phyloP scores from a whole-genome alignment of 2,888 invertebrate species.

The Norana najaformis region DNA sequence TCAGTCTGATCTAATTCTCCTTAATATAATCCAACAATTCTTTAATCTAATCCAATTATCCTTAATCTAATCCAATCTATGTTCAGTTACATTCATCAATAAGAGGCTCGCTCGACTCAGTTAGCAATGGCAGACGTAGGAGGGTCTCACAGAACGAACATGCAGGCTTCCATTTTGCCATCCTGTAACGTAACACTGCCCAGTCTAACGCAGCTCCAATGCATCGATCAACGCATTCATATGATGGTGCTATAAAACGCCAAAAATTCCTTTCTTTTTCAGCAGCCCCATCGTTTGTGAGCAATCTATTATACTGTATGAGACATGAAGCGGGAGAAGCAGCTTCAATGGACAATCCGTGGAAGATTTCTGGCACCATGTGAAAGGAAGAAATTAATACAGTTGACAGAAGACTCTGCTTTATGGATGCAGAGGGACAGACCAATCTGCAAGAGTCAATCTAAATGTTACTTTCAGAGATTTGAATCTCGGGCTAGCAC shows the following conservation, averaged over 20 bases:
- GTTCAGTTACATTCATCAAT: not conserved
- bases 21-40: not conserved
- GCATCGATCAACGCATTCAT: not conserved
- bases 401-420: too few relatives aligned
- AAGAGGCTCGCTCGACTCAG: not conserved
- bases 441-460: not conserved
- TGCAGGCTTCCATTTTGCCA: not conserved
- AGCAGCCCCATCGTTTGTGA: not conserved
- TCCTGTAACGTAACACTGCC: not conserved
- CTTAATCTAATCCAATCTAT: not conserved
- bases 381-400: not conserved
- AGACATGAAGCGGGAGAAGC: not conserved
- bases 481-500: too few relatives aligned
- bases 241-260: not conserved
- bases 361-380: not conserved
- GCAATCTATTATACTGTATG: not conserved
- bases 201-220: not conserved
- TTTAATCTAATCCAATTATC: too few relatives aligned
- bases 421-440: too few relatives aligned
- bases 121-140: not conserved
- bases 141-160: not conserved
- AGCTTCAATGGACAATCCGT: not conserved
- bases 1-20: not conserved
- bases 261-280: too few relatives aligned
- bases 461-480: too few relatives aligned